Evolutionary conservation across 2,888 invertebrate species (phyloP), one percentile per base, ranked within the genome.

Genomic region (Allolobophora icterica): DNA sequence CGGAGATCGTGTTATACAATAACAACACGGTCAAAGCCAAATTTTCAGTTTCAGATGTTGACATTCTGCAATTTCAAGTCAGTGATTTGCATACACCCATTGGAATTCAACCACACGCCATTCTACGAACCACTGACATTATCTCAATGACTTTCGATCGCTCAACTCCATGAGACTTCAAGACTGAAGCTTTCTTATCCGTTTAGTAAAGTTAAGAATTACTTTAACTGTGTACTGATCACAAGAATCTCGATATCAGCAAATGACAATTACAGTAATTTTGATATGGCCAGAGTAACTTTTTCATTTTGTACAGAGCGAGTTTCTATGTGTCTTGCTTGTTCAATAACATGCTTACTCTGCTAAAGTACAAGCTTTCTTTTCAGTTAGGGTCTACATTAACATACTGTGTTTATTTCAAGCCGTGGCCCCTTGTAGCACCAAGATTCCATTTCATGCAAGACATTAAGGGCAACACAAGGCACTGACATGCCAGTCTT

Each of bases 81-180:
- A 91, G 92, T 0, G 92, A 94, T 84, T 92, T 94, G 30, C 90
- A 92, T n/a, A 95, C 95, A 2, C 94, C 94, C 0, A 94, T 95
- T 91, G 95, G 94, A 21, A 92, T 93, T 4, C 92, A 94, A 35
- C 94, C 94, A 5, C 93, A 94, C 89, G 94, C 94, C n/a, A 91
- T 94, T 0, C 90, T 95, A 13, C 92, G 95, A 35, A 92, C 94
- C 15, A 93, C 93, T 0, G 95, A 95, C 91, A 93, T 94, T 6
- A 87, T 87, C 38, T 87, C 87, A 17, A 34, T 87, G 87, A 87
- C 87, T 35, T 87, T 87, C n/a, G 38, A 87, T 34, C 87, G 30
- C 30, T 30, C 71, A n/a, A 30, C 11, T 71, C n/a, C 71, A n/a
- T 71, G n/a, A 71, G n/a, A n/a, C n/a, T 8, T 71, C 52, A 52